Evolutionary conservation across 1,140 invertebrate species (phyloP).

Genomic region (Heliconius eleuchia): DNA sequence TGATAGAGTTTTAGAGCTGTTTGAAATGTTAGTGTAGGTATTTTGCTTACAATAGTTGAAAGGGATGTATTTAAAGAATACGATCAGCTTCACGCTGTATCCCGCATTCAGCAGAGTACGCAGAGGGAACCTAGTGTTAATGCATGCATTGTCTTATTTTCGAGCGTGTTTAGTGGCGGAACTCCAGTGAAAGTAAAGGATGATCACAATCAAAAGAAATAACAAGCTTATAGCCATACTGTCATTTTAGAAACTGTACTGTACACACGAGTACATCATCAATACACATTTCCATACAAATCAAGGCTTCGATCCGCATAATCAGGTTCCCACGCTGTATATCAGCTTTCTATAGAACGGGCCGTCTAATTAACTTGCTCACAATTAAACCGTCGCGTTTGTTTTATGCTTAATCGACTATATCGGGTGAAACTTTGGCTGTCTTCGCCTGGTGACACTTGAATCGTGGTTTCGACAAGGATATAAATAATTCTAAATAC

Average conservation of each 20-base stretch:
- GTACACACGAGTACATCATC: neutral
- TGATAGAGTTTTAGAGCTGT: neutral
- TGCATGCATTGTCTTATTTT: too few species aligned
- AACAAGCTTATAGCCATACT: too few species aligned
- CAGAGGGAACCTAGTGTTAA: too few species aligned
- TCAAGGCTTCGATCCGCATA: neutral
- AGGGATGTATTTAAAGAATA: too few species aligned
- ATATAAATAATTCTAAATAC: neutral
- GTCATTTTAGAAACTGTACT: too few species aligned
- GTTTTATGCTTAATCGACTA: slow-evolving; percentile 31
- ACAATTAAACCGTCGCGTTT: slow-evolving; percentile 50
- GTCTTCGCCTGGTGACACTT: slow-evolving; percentile 17
- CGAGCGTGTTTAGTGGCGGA: too few species aligned
- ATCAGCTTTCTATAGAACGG: slow-evolving; percentile 28
- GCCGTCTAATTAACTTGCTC: slow-evolving; percentile 54
- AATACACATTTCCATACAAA: slow-evolving; percentile 3
- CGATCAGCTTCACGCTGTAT: too few species aligned
- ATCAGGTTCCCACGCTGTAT: slow-evolving; percentile 24
- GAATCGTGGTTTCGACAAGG: neutral
- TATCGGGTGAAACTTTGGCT: slow-evolving; percentile 31
- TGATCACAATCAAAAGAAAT: too few species aligned
- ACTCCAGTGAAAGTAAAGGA: too few species aligned
- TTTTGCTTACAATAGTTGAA: too few species aligned
- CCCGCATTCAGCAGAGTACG: too few species aligned
- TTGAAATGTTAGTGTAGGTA: neutral